Evolutionary conservation across 1,140 invertebrate genomes (phyloP), one percentile per base, ranked within the genome.

Genomic region (Drosophila rhopaloa): DNA sequence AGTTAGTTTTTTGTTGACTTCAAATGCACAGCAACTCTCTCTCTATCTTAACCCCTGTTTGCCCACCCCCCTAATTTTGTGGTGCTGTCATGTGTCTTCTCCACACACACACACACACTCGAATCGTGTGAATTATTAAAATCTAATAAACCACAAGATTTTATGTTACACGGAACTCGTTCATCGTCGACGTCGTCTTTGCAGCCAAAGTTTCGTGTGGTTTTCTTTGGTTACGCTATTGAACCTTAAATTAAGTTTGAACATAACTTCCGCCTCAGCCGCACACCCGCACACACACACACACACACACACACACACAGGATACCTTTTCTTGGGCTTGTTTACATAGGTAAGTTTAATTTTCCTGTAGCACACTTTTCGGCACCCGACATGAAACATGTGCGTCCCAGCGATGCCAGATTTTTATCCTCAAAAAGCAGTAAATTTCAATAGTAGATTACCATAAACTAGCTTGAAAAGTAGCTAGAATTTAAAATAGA

Each of bases 71-170:
- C 24, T n/a, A 40, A 11, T 56, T 41, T 55, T 47, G 56, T 29
- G 58, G 29, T 62, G 58, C 83, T 88, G 71, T 79, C 83, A 88
- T 86, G 82, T 76, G 83, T 86, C 83, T 88, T 88, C 76, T 41
- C 37, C 70, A 76, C 54, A 63, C 60, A 59, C 60, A 51, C 62
- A 43, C 50, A 50, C 67, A 27, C 8, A 55, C 44, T 54, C 50
- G 67, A 85, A 74, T 80, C 85, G 90, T 91, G 90, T 91, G 90
- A 91, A 91, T 91, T 91, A 91, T 91, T 91, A 91, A 91, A 91
- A 91, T 91, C 90, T 91, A 91, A 91, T 91, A 91, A 91, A 91
- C 90, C 90, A 91, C 90, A 91, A 91, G 85, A 91, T 91, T 91
- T 91, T 90, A 91, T 91, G 83, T 81, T 68, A 86, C 85, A 89